Percentiles rank a stretch among this genome's conserved stretches.
Conservation (phyloP, 2,888 invertebrate species). For the Acanthosepion esculentum region DNA sequence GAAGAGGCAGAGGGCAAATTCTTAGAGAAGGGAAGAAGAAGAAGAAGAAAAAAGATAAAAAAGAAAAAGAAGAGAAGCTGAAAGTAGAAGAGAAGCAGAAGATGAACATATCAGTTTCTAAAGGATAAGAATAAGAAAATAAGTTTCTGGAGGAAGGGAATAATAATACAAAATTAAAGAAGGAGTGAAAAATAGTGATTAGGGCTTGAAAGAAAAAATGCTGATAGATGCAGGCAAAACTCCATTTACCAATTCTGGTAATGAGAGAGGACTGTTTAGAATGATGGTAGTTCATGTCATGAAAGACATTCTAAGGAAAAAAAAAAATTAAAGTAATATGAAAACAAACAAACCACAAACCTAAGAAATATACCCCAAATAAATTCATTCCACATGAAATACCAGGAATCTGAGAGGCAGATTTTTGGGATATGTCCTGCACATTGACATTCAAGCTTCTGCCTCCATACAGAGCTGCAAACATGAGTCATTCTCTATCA, state of each 20-base stretch:
- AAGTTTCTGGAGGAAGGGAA: too few relatives aligned
- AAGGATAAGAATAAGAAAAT: too few relatives aligned
- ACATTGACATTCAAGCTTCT: neutral
- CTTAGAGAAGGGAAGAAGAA: too few relatives aligned
- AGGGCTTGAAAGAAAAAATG: neutral
- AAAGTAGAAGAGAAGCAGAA: too few relatives aligned
- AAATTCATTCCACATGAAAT: neutral
- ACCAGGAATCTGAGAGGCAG: neutral
- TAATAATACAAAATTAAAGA: too few relatives aligned
- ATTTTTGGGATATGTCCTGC: neutral
- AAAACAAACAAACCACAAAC: neutral
- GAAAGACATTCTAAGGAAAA: neutral
- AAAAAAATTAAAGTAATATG: neutral
- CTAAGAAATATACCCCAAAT: neutral
- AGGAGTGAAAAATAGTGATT: too few relatives aligned
- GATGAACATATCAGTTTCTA: too few relatives aligned
- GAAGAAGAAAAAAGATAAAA: too few relatives aligned
- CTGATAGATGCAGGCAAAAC: neutral
- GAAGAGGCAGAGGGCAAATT: too few relatives aligned
- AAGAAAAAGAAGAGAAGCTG: too few relatives aligned
- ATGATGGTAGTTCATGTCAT: neutral
- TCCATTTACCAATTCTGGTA: neutral
- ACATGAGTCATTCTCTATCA: neutral
- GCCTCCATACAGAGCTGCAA: neutral
- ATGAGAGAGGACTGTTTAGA: neutral